A percentile compares a stretch with the other conserved stretches of the same genome.
Conservation (phyloP, 2,113 vertebrate species). For the Ceuthmochares aereus region DNA sequence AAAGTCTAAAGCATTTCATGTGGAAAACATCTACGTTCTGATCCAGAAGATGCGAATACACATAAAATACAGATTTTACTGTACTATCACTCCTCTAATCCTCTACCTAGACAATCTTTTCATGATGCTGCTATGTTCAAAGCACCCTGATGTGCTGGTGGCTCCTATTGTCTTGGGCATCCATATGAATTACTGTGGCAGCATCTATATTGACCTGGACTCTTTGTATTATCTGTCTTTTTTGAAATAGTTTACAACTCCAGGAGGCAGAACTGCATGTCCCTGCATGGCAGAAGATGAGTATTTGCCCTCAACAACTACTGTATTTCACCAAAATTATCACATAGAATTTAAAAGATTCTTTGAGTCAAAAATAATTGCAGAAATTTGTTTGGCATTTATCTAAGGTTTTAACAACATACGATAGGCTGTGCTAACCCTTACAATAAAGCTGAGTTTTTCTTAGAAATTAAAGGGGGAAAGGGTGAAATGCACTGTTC, state of each 20-base stretch:
- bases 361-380: background rate
- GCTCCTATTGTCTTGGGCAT: background rate
- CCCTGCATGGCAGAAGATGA: background rate
- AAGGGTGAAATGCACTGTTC: background rate
- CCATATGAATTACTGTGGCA: background rate
- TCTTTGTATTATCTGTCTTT: background rate
- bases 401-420: background rate
- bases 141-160: background rate
- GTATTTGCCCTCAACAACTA: background rate
- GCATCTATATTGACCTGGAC: background rate
- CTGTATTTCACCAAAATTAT: background rate
- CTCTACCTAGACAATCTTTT: background rate
- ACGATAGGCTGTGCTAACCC: background rate
- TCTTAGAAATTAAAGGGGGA: conserved; percentile 7
- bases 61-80: background rate
- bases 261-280: background rate
- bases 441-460: conserved; percentile 7
- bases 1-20: background rate
- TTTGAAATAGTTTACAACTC: background rate
- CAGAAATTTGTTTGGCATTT: conserved; percentile 17
- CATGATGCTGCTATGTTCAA: background rate
- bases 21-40: background rate
- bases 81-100: background rate
- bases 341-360: background rate
- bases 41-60: background rate